Percentiles rank a stretch among this genome's conserved stretches.
These are phyloP conservation scores for Marisa cornuarietis DNA, from an alignment of 1,140 invertebrate genomes.

Conservation along the genomic window DNA sequence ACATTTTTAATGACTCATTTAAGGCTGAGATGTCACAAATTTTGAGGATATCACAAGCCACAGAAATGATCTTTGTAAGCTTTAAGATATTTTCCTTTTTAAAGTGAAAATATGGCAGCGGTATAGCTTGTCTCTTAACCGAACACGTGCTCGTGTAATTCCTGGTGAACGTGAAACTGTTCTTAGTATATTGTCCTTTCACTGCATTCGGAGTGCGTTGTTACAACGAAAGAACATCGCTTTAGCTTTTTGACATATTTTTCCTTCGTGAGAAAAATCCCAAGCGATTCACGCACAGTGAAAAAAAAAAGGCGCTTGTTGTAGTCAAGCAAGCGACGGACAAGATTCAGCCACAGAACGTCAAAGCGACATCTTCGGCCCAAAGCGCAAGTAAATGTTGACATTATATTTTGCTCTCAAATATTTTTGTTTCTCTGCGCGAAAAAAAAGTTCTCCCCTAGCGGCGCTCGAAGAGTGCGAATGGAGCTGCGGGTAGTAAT, in stretches of 20 bases:
- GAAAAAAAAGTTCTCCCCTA: neutral
- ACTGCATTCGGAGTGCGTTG: neutral
- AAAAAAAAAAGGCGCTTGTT: neutral
- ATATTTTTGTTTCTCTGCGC: conserved; percentile 13
- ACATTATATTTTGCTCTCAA: conserved; percentile 13
- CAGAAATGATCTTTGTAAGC: too few relatives aligned
- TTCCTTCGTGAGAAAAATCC: neutral
- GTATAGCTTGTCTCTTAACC: too few relatives aligned
- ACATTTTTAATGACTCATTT: too few relatives aligned
- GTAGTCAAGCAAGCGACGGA: neutral
- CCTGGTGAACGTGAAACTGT: too few relatives aligned
- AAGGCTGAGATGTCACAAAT: too few relatives aligned
- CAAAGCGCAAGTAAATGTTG: conserved; percentile 1
- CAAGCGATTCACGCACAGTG: neutral
- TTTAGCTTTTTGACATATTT: neutral
- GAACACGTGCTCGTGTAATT: too few relatives aligned
- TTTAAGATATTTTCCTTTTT: too few relatives aligned
- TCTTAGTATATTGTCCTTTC: neutral
- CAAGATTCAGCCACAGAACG: neutral
- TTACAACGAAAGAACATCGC: neutral
- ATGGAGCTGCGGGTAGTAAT: neutral
- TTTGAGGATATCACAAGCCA: too few relatives aligned
- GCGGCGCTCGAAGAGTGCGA: neutral
- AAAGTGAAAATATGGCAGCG: too few relatives aligned
- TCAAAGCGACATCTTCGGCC: neutral